These are phyloP conservation scores for Itoplectis maculator DNA, from an alignment of 2,888 invertebrate genomes.

Conservation along the genomic window DNA sequence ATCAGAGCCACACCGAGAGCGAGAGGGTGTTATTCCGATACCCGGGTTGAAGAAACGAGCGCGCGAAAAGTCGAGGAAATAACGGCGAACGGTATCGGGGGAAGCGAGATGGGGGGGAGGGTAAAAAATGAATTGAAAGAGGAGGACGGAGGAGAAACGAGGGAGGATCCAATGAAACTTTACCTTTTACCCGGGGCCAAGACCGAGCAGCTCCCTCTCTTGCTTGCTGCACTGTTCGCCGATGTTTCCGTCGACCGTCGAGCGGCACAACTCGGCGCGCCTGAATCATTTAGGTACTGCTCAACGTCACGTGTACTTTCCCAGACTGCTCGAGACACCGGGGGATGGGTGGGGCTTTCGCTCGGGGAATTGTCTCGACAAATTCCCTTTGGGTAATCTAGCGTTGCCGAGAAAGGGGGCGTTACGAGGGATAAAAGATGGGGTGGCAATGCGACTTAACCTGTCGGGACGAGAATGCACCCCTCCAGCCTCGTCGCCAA, in stretches of 20 bases:
- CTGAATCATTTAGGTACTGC: conserved; percentile 67
- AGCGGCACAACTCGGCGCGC: conserved; percentile 53
- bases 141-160: conserved; percentile 43
- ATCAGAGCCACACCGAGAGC: conserved; percentile 38
- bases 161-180: conserved; percentile 64
- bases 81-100: background rate
- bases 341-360: conserved; percentile 45
- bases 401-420: background rate
- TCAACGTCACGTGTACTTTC: conserved; percentile 68
- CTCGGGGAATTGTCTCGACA: conserved; percentile 61
- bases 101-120: conserved; percentile 17
- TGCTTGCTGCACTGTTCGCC: conserved; percentile 55
- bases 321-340: conserved; percentile 61
- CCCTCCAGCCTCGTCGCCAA: no score
- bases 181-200: conserved; percentile 57
- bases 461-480: conserved; percentile 1
- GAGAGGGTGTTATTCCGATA: conserved; percentile 37
- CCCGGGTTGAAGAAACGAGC: conserved; percentile 37
- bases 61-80: conserved; percentile 49
- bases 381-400: conserved; percentile 65
- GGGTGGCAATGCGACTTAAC: conserved; percentile 3
- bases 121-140: conserved; percentile 44
- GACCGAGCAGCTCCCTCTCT: no score
- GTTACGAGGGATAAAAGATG: conserved; percentile 30
- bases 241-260: conserved; percentile 60